These are phyloP conservation scores for Mus minutoides DNA, from an alignment of 2,797 vertebrate genomes.

Conservation along the genomic window DNA sequence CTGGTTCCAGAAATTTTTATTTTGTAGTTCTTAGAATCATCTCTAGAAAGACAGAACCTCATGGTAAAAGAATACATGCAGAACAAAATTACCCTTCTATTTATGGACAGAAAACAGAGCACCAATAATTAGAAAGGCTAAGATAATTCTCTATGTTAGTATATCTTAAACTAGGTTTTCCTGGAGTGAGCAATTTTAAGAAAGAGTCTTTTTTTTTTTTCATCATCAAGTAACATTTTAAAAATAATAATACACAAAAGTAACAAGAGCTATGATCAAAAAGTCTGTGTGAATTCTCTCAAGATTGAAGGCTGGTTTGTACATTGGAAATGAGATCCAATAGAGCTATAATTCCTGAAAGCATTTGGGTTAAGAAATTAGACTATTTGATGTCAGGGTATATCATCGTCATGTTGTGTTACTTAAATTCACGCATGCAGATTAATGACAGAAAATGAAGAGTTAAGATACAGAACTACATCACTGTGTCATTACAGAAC, in stretches of 20 bases:
- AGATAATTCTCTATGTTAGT: not conserved
- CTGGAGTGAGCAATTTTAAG: slow-evolving; percentile 6
- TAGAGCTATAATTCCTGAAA: not conserved
- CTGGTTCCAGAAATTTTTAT: not conserved
- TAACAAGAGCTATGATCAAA: slow-evolving; percentile 7
- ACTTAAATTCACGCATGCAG: not conserved
- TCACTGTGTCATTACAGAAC: not conserved
- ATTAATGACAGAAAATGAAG: not conserved
- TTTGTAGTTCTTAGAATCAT: not conserved
- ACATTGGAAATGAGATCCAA: not conserved
- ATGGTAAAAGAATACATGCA: not conserved
- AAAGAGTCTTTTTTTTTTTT: not conserved
- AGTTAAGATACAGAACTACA: not conserved
- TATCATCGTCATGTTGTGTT: not conserved
- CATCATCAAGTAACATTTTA: not conserved
- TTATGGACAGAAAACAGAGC: not conserved
- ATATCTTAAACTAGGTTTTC: not conserved
- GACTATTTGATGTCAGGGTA: not conserved
- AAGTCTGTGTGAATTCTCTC: not conserved
- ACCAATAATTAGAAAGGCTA: not conserved
- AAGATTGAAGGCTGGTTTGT: not conserved
- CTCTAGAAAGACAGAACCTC: not conserved
- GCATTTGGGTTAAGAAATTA: not conserved
- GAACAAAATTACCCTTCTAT: not conserved
- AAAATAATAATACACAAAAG: not conserved